Evolutionary conservation across 2,797 vertebrate genomes (phyloP), one percentile per base, ranked within the genome.

Genomic region (Hoplostethus mediterraneus): DNA sequence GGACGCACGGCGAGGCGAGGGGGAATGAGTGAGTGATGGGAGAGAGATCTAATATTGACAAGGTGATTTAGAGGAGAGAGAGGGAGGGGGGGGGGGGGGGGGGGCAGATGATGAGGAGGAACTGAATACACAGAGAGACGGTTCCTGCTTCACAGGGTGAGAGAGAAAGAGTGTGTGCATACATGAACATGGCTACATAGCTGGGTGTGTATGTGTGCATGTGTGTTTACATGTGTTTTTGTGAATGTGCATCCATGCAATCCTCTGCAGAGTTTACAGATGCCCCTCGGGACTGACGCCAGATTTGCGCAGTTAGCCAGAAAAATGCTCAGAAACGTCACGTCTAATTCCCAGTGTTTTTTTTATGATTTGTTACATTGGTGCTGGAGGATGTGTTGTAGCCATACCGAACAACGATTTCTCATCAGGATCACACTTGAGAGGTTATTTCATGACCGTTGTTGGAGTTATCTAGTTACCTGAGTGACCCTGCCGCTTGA

Each of bases 51-150:
- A 59, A 77, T 73, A 72, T 68, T 70, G 83, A 80, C 81, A 81
- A 83, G 80, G 77, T 74, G 69, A 82, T 74, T 63, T 62, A 71
- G 70, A 80, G 52, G 71, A 78, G 63, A 82, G 47, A 13, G 69
- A 12, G 62, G n/a, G 28, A 45, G 59, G 54, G 40, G 59, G 13
- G 42, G 59, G 13, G 42, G 62, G n/a, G 28, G 40, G 59, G 54
- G 40, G 59, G 13, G 42, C 25, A 31, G 21, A 47, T 45, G 57
- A 10, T 62, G 63, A 51, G 17, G 30, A 14, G 40, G 58, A 72
- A 45, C 62, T 53, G 49, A 68, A 72, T n/a, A 42, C 72, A 78
- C 66, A 59, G 28, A 36, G 16, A 21, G 14, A 13, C 17, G 13
- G 12, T 54, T 75, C 40, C 25, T 38, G 36, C 52, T 14, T 55